Evolutionary conservation across 2,888 invertebrate species (phyloP).

Genomic region (Chrysolina oricalcia): DNA sequence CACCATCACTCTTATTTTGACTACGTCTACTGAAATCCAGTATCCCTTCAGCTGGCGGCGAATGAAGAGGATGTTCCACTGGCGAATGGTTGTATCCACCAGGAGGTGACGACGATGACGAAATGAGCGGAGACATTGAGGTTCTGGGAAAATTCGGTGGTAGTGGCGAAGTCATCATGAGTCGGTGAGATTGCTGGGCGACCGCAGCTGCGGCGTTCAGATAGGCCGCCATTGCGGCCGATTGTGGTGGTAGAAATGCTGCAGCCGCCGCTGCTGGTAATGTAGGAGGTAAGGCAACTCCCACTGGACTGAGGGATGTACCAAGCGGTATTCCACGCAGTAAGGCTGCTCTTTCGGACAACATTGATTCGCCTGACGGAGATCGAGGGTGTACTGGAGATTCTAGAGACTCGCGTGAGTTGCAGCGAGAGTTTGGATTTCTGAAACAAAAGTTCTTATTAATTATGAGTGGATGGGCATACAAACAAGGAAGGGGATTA

Average conservation of each 20-base stretch:
- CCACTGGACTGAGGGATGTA: conserved; percentile 79
- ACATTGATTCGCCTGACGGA: conserved; percentile 85
- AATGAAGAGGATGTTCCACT: conserved; percentile 74
- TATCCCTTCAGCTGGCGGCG: conserved; percentile 77
- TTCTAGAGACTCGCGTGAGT: conserved; percentile 84
- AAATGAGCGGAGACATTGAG: conserved; percentile 80
- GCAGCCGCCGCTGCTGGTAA: conserved; percentile 78
- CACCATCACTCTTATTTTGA: conserved; percentile 53
- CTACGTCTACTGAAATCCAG: conserved; percentile 87
- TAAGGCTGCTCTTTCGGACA: conserved; percentile 77
- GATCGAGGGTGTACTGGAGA: conserved; percentile 78
- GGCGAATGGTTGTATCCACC: conserved; percentile 64
- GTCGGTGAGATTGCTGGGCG: conserved; percentile 82
- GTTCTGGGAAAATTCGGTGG: conserved; percentile 71
- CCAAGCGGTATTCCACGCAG: conserved; percentile 73
- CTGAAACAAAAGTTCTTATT: conserved; percentile 76
- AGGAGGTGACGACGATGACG: conserved; percentile 79
- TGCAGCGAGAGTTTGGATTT: conserved; percentile 86
- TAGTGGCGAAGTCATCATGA: conserved; percentile 79
- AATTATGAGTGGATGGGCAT: not conserved
- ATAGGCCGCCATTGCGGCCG: conserved; percentile 88
- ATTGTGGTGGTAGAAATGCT: conserved; percentile 83
- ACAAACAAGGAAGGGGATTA: too few species aligned
- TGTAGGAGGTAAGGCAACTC: conserved; percentile 79
- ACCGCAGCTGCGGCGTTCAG: conserved; percentile 79